Conservation (phyloP, 2,113 vertebrate species). For the Tragelaphus buxtoni region DNA sequence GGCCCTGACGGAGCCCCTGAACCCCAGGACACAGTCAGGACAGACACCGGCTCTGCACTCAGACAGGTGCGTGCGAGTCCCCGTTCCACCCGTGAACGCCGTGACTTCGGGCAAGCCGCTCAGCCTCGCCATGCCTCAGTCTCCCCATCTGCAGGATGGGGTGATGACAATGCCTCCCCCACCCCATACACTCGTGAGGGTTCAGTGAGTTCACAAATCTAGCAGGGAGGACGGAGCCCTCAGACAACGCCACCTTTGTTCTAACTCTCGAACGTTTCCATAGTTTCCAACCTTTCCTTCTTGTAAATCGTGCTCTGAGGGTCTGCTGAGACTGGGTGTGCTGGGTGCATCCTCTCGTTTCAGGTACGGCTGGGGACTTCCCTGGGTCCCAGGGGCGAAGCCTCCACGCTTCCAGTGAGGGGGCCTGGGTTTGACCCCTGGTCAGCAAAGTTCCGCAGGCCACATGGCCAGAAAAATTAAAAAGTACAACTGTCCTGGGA, state of each 20-base stretch:
- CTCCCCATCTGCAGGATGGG: neutral
- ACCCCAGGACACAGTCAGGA: neutral
- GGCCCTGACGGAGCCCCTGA: neutral
- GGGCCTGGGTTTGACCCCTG: neutral
- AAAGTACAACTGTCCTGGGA: neutral
- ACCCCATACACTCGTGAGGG: fast-evolving
- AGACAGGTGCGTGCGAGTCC: fast-evolving
- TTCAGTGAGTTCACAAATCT: neutral
- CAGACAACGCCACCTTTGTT: neutral
- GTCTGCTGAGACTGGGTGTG: neutral
- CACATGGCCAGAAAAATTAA: neutral
- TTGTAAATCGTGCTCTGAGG: neutral
- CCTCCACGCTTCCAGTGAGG: neutral
- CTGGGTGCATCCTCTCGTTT: neutral
- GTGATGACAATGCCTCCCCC: fast-evolving
- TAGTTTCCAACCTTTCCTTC: neutral
- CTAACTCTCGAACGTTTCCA: neutral
- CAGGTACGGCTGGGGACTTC: neutral
- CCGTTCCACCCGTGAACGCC: fast-evolving
- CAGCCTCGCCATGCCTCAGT: neutral
- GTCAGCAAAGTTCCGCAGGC: neutral
- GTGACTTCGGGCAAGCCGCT: neutral
- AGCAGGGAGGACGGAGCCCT: neutral
- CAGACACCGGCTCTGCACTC: fast-evolving
- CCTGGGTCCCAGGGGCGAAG: neutral